Percentiles rank a stretch among this genome's conserved stretches.
These are phyloP conservation scores for Oscheius sp. DNA, from an alignment of 1,140 invertebrate genomes.

Conservation along the genomic window DNA sequence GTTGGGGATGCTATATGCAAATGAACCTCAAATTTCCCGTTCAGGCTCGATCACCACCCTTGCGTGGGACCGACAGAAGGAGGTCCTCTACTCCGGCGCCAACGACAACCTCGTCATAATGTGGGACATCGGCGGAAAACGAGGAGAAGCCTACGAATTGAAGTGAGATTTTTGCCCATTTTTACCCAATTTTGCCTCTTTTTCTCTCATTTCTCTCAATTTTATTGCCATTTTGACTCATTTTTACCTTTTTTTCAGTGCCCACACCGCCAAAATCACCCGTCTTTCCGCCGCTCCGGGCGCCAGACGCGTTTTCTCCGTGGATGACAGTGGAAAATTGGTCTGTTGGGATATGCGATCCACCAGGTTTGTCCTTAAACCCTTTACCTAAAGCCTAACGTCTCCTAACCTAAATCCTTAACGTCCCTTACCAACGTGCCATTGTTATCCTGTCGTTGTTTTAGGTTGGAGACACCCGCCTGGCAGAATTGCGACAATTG, in stretches of 20 bases:
- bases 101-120: constrained; percentile 90
- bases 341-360: constrained; percentile 92
- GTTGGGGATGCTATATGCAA: background rate
- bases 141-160: constrained; percentile 93
- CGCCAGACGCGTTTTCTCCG: constrained; percentile 82
- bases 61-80: constrained; percentile 82
- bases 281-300: constrained; percentile 73
- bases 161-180: constrained; percentile 43
- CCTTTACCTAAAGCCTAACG: too few species aligned
- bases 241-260: constrained; percentile 60
- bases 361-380: constrained; percentile 66
- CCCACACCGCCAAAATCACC: constrained; percentile 64
- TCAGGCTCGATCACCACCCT: constrained; percentile 77
- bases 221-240: constrained; percentile 4
- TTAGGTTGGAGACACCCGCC: constrained; percentile 73
- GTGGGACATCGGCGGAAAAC: constrained; percentile 95
- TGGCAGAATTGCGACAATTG: constrained; percentile 92
- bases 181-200: constrained; percentile 14
- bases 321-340: constrained; percentile 85
- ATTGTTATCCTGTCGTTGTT: too few species aligned
- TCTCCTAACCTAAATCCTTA: too few species aligned
- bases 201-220: too few species aligned
- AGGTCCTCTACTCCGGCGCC: constrained; percentile 88
- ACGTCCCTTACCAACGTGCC: too few species aligned
- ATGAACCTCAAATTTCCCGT: constrained; percentile 38